These are phyloP conservation scores for Propithecus coquereli DNA, from an alignment of 2,113 vertebrate genomes.

Conservation along the genomic window DNA sequence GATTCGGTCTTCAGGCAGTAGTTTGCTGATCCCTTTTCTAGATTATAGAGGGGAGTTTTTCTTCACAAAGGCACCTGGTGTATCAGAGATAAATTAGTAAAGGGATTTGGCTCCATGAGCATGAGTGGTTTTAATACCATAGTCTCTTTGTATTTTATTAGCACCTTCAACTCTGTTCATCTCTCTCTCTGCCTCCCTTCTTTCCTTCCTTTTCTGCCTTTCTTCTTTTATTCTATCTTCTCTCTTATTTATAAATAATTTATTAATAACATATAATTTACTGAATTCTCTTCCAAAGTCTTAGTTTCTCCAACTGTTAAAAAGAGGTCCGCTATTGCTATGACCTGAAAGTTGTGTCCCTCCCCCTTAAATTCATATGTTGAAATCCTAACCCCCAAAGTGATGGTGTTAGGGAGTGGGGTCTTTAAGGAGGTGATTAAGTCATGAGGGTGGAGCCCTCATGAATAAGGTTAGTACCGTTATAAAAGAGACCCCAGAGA, in stretches of 20 bases:
- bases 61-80: not conserved
- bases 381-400: not conserved
- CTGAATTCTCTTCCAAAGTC: not conserved
- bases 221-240: not conserved
- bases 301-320: not conserved
- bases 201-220: not conserved
- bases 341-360: not conserved
- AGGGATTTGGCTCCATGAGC: not conserved
- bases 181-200: not conserved
- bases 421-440: not conserved
- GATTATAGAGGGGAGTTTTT: not conserved
- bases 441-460: not conserved
- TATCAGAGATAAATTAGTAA: not conserved
- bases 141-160: not conserved
- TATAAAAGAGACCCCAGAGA: not conserved
- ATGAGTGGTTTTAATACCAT: not conserved
- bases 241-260: not conserved
- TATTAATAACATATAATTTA: not conserved
- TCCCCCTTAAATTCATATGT: not conserved
- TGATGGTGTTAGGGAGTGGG: not conserved
- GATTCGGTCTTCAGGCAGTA: constrained; percentile 7
- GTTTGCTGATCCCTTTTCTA: not conserved
- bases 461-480: not conserved
- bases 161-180: not conserved
- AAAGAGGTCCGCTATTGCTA: not conserved